Evolutionary conservation across 2,797 vertebrate species (phyloP).

Genomic region (Pempheris klunzingeri): DNA sequence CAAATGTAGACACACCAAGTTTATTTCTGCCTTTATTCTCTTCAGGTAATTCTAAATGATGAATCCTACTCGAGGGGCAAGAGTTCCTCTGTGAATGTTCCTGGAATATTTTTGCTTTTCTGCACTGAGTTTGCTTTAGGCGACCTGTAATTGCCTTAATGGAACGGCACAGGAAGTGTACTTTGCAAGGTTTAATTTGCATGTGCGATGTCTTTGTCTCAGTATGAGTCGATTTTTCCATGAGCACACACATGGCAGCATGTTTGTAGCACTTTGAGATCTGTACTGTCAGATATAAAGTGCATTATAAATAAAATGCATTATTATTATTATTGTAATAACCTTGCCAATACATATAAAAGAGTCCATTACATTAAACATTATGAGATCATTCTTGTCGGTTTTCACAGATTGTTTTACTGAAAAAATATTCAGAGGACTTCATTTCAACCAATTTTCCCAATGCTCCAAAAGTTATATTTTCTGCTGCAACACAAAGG

Average conservation of each 20-base stretch:
- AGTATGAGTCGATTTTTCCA: background rate
- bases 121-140: constrained; percentile 39
- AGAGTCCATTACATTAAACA: background rate
- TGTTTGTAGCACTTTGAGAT: too few species aligned
- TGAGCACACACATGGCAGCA: background rate
- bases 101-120: constrained; percentile 39
- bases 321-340: too few species aligned
- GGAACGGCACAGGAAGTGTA: constrained; percentile 4
- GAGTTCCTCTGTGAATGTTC: constrained; percentile 41
- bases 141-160: constrained; percentile 29
- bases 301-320: too few species aligned
- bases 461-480: background rate
- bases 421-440: too few species aligned
- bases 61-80: constrained; percentile 21
- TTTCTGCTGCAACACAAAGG: too few species aligned
- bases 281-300: too few species aligned
- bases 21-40: constrained; percentile 37
- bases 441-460: background rate
- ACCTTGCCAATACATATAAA: too few species aligned
- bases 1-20: constrained; percentile 38
- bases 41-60: constrained; percentile 54
- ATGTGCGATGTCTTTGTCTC: constrained; percentile 31
- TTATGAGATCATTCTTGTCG: background rate
- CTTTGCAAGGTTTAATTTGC: constrained; percentile 40
- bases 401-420: background rate